phyloP scores from a whole-genome alignment of 2,888 invertebrate species.

The Allophyes oxyacanthae region DNA sequence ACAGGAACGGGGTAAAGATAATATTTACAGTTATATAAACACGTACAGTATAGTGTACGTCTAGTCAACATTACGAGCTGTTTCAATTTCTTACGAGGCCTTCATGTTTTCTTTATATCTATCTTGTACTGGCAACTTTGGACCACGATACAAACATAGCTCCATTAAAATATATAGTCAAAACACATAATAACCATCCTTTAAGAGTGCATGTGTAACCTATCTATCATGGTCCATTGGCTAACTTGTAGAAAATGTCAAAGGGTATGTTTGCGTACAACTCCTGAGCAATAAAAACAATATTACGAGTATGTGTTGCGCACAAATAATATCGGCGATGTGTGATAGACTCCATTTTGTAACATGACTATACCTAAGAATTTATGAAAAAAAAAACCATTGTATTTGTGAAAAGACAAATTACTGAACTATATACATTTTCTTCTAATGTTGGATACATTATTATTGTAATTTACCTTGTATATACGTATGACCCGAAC shows the following conservation, averaged over 20 bases:
- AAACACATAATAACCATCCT: constrained; percentile 22
- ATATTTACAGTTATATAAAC: constrained; percentile 60
- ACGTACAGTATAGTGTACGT: constrained; percentile 46
- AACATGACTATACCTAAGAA: constrained; percentile 65
- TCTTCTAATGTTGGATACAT: constrained; percentile 81
- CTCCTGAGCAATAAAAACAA: constrained; percentile 57
- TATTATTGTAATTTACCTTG: constrained; percentile 84
- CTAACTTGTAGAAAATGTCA: constrained; percentile 42
- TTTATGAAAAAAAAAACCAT: constrained; percentile 58
- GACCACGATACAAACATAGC: constrained; percentile 41
- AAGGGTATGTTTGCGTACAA: constrained; percentile 51
- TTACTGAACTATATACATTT: constrained; percentile 77
- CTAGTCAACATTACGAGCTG: constrained; percentile 62
- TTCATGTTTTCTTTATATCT: constrained; percentile 35
- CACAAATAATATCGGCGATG: constrained; percentile 80
- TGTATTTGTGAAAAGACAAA: constrained; percentile 69
- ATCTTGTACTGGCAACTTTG: constrained; percentile 44
- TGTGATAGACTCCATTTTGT: constrained; percentile 81
- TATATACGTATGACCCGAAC: constrained; percentile 87
- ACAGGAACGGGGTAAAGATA: constrained; percentile 72
- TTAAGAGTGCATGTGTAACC: constrained; percentile 29
- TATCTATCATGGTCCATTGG: constrained; percentile 56
- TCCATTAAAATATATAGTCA: constrained; percentile 32
- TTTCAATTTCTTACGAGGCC: constrained; percentile 73
- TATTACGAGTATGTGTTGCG: constrained; percentile 66